Evolutionary conservation across 2,888 invertebrate genomes (phyloP).

Genomic region (Nezara viridula): DNA sequence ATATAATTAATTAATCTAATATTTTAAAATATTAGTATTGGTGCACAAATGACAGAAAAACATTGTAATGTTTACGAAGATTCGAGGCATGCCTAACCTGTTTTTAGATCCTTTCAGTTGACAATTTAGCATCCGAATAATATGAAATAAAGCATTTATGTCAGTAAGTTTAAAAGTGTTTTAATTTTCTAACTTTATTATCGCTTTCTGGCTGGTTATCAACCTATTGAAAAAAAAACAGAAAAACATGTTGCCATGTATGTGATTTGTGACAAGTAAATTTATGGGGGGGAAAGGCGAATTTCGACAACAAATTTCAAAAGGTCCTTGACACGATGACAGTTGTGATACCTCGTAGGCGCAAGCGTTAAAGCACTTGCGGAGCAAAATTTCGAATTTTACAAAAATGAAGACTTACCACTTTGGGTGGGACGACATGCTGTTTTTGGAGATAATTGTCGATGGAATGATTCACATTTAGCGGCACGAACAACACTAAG

Average conservation of each 20-base stretch:
- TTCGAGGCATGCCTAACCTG: not conserved
- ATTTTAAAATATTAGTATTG: not conserved
- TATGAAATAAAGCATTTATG: not conserved
- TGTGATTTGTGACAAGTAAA: not conserved
- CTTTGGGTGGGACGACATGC: not conserved
- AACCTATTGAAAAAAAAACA: not conserved
- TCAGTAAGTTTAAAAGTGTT: not conserved
- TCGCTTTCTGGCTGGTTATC: not conserved
- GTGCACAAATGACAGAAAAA: not conserved
- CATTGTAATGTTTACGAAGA: not conserved
- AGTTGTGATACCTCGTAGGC: not conserved
- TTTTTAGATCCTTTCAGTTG: not conserved
- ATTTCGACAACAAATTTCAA: not conserved
- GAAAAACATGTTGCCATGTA: not conserved
- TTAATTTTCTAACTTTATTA: not conserved
- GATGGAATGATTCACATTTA: not conserved
- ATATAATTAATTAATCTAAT: not conserved
- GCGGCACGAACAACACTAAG: not conserved
- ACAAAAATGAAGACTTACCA: not conserved
- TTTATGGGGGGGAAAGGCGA: not conserved
- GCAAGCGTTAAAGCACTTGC: not conserved
- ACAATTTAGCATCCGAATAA: not conserved
- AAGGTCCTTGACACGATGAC: not conserved
- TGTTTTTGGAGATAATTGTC: not conserved
- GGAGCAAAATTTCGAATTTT: not conserved